A percentile compares a stretch with the other conserved stretches of the same genome.
Conservation (phyloP, 2,888 invertebrate species). For the Campaea margaritaria region DNA sequence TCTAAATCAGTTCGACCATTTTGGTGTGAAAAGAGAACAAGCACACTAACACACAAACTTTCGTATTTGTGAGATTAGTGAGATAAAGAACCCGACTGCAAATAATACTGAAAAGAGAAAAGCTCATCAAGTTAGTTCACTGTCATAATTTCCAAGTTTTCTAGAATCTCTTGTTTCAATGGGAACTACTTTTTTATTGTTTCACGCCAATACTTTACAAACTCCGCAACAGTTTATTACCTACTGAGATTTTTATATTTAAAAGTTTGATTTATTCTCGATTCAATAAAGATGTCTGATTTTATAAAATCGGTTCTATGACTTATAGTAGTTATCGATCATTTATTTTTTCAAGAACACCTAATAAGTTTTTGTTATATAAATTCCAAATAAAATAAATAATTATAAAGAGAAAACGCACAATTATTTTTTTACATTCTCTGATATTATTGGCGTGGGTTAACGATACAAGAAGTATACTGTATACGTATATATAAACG, state of each 20-base stretch:
- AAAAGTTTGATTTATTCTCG: slow-evolving; percentile 24
- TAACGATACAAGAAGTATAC: too few relatives aligned
- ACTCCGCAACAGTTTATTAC: slow-evolving; percentile 35
- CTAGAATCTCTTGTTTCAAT: slow-evolving; percentile 9
- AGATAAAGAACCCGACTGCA: too few relatives aligned
- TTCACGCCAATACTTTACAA: slow-evolving; percentile 40
- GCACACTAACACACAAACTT: too few relatives aligned
- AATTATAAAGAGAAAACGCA: too few relatives aligned
- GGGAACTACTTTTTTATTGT: slow-evolving; percentile 36
- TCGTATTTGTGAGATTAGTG: too few relatives aligned
- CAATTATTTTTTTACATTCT: too few relatives aligned
- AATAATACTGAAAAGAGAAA: background rate
- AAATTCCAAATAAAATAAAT: too few relatives aligned
- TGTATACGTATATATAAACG: too few relatives aligned
- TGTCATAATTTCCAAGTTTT: background rate
- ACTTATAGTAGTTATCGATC: slow-evolving; percentile 4
- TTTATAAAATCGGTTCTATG: slow-evolving; percentile 17
- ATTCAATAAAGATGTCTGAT: slow-evolving; percentile 24
- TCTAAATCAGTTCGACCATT: too few relatives aligned
- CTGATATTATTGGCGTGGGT: too few relatives aligned
- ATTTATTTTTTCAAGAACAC: too few relatives aligned
- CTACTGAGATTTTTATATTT: slow-evolving; percentile 28
- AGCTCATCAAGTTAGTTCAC: background rate
- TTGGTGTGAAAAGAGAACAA: too few relatives aligned
- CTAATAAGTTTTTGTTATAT: background rate